phyloP scores from a whole-genome alignment of 2,113 vertebrate species.

The Brachionichthys hirsutus region DNA sequence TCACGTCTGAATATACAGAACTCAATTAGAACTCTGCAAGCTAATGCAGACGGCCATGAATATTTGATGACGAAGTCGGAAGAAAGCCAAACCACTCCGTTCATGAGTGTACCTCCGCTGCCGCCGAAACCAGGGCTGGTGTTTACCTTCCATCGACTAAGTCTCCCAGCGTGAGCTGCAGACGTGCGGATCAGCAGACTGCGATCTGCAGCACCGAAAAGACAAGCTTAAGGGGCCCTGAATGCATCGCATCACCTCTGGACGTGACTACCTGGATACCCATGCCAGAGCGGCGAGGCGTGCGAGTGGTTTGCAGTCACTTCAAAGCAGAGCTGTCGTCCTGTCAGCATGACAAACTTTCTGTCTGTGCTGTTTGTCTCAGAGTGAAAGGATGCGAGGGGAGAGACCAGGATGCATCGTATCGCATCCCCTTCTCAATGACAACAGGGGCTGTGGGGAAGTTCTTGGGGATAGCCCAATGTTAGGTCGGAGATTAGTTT shows the following conservation, averaged over 20 bases:
- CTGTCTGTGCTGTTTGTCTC: constrained; percentile 9
- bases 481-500: constrained; percentile 31
- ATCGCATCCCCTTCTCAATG: constrained; percentile 48
- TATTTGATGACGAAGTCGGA: constrained; percentile 70
- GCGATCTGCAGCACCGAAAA: neutral
- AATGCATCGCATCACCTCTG: constrained; percentile 43
- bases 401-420: constrained; percentile 19
- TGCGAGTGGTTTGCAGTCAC: constrained; percentile 57
- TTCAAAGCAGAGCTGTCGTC: constrained; percentile 40
- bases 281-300: constrained; percentile 49
- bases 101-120: constrained; percentile 26
- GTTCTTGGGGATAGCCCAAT: constrained; percentile 50
- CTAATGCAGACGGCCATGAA: constrained; percentile 76
- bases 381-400: constrained; percentile 6
- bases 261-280: constrained; percentile 63
- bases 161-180: constrained; percentile 21
- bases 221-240: constrained; percentile 19
- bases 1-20: constrained; percentile 78
- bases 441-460: constrained; percentile 47
- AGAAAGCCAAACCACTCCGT: constrained; percentile 44
- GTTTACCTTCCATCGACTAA: constrained; percentile 36
- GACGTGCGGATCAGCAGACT: constrained; percentile 4
- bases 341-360: constrained; percentile 20
- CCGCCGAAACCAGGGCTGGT: constrained; percentile 36
- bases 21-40: constrained; percentile 76